Evolutionary conservation across 1,140 invertebrate species (phyloP), one percentile per base, ranked within the genome.

Genomic region (Temnothorax longispinosus): DNA sequence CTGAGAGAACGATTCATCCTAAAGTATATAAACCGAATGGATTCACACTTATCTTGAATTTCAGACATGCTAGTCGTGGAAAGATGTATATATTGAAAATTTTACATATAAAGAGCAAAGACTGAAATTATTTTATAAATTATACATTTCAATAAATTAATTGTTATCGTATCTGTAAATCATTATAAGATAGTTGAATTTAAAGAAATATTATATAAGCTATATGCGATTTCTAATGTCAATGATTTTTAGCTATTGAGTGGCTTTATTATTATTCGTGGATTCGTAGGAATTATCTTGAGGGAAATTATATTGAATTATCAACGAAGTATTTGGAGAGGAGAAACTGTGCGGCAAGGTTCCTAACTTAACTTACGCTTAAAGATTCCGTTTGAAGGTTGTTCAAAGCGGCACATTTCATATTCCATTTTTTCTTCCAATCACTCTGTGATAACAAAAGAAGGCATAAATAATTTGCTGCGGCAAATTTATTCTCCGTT

Each of bases 391-490:
- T 74, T 84, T 74, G 69, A 47, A n/a, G 50, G 27, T 50, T 74
- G 27, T 74, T 74, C 41, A 75, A 75, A 35, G 38, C 67, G 41
- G 3, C 8, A n/a, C 41, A 84, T 84, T 74, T 84, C 10, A 74
- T 75, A 84, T 84, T 84, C 80, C 54, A 84, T 84, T 84, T 74
- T 54, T 35, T 27, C 27, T 62, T 41, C 41, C 69, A 35, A 84
- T 75, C 27, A 60, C 0, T 41, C 54, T 47, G 27, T 35, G 18
- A 13, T 50, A 47, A 74, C 52, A 84, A 74, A 21, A 41, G 27
- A 11, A 21, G 44, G 7, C 27, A 74, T 74, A 74, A 82, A 84
- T 74, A 84, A 84, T 84, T 54, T 50, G 18, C 10, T 18, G 27
- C 10, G 21, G 18, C 11, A 58, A 75, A 84, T 84, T 84, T 74